Evolutionary conservation across 1,140 invertebrate genomes (phyloP), one percentile per base, ranked within the genome.

Genomic region (Melitaea cinxia): DNA sequence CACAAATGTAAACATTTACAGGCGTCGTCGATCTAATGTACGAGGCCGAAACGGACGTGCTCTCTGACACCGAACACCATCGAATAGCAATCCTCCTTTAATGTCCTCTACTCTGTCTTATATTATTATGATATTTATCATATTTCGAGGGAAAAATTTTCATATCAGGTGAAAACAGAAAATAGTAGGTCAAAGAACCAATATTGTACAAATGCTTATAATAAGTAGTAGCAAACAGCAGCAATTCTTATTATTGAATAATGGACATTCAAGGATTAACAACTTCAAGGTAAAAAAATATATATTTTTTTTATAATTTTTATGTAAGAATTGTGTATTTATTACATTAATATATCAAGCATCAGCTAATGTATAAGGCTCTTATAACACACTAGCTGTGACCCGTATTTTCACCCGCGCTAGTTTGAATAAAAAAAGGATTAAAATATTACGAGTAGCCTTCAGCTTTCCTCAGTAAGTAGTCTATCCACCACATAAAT

Each of bases 1-100:
- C 71, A 78, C 78, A 89, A 90, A 90, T 90, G 85, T 90, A 90
- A 90, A 89, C 88, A 90, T 90, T 90, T 83, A 83, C 88, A 90
- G 82, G 86, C 88, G 80, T 84, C 85, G 80, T 70, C 56, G 61
- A 73, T 74, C 80, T 79, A 80, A 68, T 76, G 60, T 64, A 68
- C 88, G 84, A 90, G 88, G 88, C 77, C 85, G 72, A 54, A 50
- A 67, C 59, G 85, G 72, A 89, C 88, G 88, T 88, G 85, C 70
- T 76, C 69, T 75, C 76, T 68, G 62, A 80, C 75, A 65, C 64
- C 72, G 57, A 65, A 73, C 74, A 76, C 71, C 77, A 70, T 75
- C 73, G 72, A 77, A 77, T 80, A 69, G 75, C 72, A 72, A 76
- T 72, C 70, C 57, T 58, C 42, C 53, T 39, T 45, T 57, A 53